A percentile compares a stretch with the other conserved stretches of the same genome.
phyloP scores from a whole-genome alignment of 1,140 invertebrate species.

The Sycophila sp. region DNA sequence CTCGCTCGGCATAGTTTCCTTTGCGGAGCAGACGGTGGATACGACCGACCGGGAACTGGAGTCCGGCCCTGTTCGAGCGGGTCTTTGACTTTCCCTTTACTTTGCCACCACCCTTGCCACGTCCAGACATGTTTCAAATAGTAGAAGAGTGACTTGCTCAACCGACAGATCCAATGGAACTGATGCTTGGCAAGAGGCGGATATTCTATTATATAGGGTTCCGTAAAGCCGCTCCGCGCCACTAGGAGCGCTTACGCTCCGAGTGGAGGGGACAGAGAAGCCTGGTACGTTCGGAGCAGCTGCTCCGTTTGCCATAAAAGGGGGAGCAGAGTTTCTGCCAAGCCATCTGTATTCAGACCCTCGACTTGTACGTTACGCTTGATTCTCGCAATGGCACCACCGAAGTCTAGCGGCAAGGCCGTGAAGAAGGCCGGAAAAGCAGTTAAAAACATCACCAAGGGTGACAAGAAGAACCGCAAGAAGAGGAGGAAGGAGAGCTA shows the following conservation, averaged over 20 bases:
- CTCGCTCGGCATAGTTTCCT: slow-evolving; percentile 77
- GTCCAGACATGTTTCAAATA: slow-evolving; percentile 64
- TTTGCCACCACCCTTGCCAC: slow-evolving; percentile 73
- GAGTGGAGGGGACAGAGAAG: neutral
- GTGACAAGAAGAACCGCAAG: slow-evolving; percentile 69
- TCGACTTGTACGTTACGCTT: neutral
- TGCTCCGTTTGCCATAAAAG: neutral
- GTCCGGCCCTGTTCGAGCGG: slow-evolving; percentile 72
- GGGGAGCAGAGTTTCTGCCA: neutral
- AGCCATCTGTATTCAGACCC: neutral
- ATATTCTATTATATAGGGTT: neutral
- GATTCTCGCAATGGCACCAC: slow-evolving; percentile 60
- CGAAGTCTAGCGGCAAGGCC: slow-evolving; percentile 64
- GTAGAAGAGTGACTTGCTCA: neutral
- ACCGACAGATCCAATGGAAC: neutral
- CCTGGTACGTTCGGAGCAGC: neutral
- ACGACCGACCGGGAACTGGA: slow-evolving; percentile 78
- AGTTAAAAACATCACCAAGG: slow-evolving; percentile 69
- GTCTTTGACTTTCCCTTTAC: slow-evolving; percentile 72
- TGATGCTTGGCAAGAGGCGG: neutral
- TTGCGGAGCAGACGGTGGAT: slow-evolving; percentile 77
- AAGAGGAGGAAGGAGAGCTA: slow-evolving; percentile 76
- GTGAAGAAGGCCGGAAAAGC: slow-evolving; percentile 69
- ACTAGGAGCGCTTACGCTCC: neutral
- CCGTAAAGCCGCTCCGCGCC: neutral